Percentiles rank a stretch among this genome's conserved stretches.
Conservation (phyloP, 30 jellyfish, hydroid and myxozoan species). For the Aurelia sp. region DNA sequence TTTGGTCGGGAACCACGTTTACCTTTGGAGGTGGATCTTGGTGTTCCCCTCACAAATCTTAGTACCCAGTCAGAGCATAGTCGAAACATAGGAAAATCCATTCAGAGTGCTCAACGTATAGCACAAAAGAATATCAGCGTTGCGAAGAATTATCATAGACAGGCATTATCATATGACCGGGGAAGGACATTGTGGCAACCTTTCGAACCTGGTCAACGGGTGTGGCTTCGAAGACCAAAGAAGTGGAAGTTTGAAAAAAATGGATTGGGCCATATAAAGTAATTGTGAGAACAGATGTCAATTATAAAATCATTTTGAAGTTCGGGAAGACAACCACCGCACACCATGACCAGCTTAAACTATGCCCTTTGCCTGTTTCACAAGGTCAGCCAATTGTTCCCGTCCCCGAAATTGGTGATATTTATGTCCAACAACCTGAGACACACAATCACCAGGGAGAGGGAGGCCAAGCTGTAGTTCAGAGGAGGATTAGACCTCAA, state of each 20-base stretch:
- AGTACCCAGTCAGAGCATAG: slow-evolving; percentile 51
- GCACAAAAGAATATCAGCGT: slow-evolving; percentile 19
- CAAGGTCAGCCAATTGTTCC: slow-evolving; percentile 55
- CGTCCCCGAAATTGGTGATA: too few relatives aligned
- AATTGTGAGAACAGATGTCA: slow-evolving; percentile 20
- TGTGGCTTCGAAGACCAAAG: too few relatives aligned
- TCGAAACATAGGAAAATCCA: slow-evolving; percentile 47
- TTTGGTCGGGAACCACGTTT: too few relatives aligned
- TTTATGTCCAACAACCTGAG: too few relatives aligned
- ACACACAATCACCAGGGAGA: too few relatives aligned
- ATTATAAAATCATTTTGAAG: slow-evolving; percentile 34
- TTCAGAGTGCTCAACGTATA: slow-evolving; percentile 25
- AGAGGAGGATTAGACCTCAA: too few relatives aligned
- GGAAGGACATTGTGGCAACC: too few relatives aligned
- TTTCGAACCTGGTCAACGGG: too few relatives aligned
- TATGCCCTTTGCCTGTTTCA: slow-evolving; percentile 50
- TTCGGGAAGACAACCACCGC: slow-evolving; percentile 30
- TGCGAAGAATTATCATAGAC: slow-evolving; percentile 62
- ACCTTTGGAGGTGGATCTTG: too few relatives aligned
- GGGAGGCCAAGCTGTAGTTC: too few relatives aligned
- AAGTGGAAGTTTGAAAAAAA: slow-evolving; percentile 19
- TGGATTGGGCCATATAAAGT: slow-evolving; percentile 67
- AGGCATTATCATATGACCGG: too few relatives aligned
- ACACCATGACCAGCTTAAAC: too few relatives aligned
- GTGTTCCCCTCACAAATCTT: slow-evolving; percentile 43